A percentile compares a stretch with the other conserved stretches of the same genome.
Evolutionary conservation across 2,888 invertebrate genomes (phyloP).

Genomic region (Coremacera marginata): DNA sequence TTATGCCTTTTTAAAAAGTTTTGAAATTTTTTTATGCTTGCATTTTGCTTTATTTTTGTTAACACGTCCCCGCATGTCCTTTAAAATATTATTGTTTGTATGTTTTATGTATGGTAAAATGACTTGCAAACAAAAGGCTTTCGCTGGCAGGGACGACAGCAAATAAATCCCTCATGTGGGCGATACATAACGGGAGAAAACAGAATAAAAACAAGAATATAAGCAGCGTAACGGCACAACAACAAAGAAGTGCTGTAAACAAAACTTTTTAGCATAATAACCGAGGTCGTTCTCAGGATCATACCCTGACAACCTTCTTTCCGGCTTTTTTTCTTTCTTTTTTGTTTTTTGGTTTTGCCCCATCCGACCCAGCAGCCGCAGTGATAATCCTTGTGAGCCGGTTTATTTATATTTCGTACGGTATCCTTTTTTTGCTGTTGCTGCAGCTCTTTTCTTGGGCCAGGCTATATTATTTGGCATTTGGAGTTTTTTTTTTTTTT

Average conservation of each 20-base stretch:
- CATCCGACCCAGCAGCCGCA: not conserved
- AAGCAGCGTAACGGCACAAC: not conserved
- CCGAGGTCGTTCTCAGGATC: slow-evolving; percentile 16
- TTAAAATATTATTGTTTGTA: slow-evolving; percentile 18
- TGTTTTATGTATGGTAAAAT: not conserved
- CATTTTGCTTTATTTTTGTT: slow-evolving; percentile 25
- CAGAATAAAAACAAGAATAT: slow-evolving; percentile 28
- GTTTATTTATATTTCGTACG: not conserved
- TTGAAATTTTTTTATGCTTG: not conserved
- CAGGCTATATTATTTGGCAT: not conserved
- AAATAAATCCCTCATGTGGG: slow-evolving; percentile 24
- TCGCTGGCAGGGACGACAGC: slow-evolving; percentile 1
- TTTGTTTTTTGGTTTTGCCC: not conserved
- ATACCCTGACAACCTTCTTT: not conserved
- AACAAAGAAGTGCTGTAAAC: slow-evolving; percentile 10
- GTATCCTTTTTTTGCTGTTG: not conserved
- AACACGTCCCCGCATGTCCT: slow-evolving; percentile 25
- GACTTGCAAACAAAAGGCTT: slow-evolving; percentile 1
- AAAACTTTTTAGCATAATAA: slow-evolving; percentile 28
- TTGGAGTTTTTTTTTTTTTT: slow-evolving; percentile 15
- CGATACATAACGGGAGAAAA: slow-evolving; percentile 20
- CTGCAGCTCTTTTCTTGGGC: not conserved
- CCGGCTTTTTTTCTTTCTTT: not conserved
- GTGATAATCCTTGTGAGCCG: not conserved
- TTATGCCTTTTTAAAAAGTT: slow-evolving; percentile 11